Percentiles rank a stretch among this genome's conserved stretches.
phyloP scores from a whole-genome alignment of 2,797 vertebrate genomes.

The Pipistrellus pipistrellus region DNA sequence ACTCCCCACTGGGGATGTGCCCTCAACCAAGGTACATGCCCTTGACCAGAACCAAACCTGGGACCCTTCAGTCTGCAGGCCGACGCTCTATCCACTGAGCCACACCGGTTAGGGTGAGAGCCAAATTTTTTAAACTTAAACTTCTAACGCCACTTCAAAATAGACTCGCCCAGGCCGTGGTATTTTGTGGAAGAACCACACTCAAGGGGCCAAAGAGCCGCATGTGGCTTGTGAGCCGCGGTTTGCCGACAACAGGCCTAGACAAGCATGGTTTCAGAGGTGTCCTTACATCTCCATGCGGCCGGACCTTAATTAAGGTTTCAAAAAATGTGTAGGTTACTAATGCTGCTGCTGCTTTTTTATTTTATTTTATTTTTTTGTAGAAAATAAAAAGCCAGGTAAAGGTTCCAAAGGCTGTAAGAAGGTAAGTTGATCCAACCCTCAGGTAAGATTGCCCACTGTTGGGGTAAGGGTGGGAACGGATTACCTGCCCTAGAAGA shows the following conservation, averaged over 20 bases:
- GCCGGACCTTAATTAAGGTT: slow-evolving; percentile 36
- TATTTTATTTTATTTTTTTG: background rate
- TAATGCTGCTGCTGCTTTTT: slow-evolving; percentile 3
- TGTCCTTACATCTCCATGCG: background rate
- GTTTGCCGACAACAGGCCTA: background rate
- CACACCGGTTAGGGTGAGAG: too few relatives aligned
- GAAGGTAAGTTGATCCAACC: slow-evolving; percentile 73
- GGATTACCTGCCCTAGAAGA: background rate
- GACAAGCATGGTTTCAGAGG: background rate
- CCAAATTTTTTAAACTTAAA: too few relatives aligned
- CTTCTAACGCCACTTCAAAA: too few relatives aligned
- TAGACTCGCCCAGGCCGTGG: too few relatives aligned
- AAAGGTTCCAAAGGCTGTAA: slow-evolving; percentile 75
- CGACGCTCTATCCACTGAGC: too few relatives aligned
- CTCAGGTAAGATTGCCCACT: slow-evolving; percentile 51
- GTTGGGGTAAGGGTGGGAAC: background rate
- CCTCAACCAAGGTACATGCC: too few relatives aligned
- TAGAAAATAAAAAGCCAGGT: slow-evolving; percentile 80
- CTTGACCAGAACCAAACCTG: too few relatives aligned
- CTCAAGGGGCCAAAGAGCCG: too few relatives aligned
- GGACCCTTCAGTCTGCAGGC: too few relatives aligned
- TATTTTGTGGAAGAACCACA: too few relatives aligned
- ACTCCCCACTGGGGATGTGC: too few relatives aligned
- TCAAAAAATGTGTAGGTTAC: slow-evolving; percentile 26
- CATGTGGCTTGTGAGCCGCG: too few relatives aligned